These are phyloP conservation scores for Cosmopolites sordidus DNA, from an alignment of 2,888 invertebrate species.

Conservation along the genomic window DNA sequence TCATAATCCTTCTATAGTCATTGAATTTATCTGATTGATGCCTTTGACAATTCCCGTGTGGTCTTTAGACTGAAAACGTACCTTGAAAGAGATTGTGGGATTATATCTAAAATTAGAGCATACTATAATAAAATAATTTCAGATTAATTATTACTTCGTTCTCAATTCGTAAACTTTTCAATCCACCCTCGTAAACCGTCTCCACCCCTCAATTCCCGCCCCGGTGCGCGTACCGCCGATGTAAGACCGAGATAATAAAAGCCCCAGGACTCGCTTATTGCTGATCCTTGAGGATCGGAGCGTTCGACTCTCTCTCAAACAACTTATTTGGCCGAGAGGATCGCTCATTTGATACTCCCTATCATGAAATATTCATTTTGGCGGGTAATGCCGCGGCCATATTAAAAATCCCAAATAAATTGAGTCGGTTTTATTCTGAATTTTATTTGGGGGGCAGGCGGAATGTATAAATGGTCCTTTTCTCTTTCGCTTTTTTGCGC, in stretches of 20 bases:
- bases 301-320: slow-evolving; percentile 3
- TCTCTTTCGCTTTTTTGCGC: no score
- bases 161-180: not conserved
- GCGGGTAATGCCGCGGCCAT: slow-evolving; percentile 48
- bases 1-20: no score
- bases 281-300: not conserved
- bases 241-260: slow-evolving; percentile 1
- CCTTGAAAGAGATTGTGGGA: no score
- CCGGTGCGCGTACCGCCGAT: not conserved
- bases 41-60: no score
- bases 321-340: slow-evolving; percentile 12
- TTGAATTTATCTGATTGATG: no score
- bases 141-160: no score
- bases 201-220: not conserved
- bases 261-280: not conserved
- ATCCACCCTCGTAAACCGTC: not conserved
- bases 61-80: no score
- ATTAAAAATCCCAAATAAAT: slow-evolving; percentile 51
- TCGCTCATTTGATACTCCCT: slow-evolving; percentile 46
- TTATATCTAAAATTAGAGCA: no score
- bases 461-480: no score
- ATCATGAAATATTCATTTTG: slow-evolving; percentile 52
- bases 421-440: slow-evolving; percentile 13
- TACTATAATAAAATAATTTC: no score
- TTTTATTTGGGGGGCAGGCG: not conserved